These are phyloP conservation scores for Tribolium castaneum DNA, from an alignment of 1,140 invertebrate species.

Conservation along the genomic window DNA sequence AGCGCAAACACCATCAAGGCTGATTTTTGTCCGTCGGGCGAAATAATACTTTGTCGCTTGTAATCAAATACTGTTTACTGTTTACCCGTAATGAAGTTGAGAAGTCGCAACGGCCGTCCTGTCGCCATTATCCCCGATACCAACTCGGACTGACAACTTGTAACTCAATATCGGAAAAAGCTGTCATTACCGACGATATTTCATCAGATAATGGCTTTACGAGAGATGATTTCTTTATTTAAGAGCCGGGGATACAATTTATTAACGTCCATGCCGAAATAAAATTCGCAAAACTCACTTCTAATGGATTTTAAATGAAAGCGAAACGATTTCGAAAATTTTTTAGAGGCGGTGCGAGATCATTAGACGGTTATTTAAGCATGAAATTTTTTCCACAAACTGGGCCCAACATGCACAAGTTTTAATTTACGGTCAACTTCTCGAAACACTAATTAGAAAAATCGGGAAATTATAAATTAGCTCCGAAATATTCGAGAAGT, in stretches of 20 bases:
- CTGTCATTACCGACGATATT: constrained; percentile 44
- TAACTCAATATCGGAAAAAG: constrained; percentile 48
- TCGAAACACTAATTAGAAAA: constrained; percentile 48
- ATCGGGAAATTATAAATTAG: constrained; percentile 38
- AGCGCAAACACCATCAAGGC: constrained; percentile 26
- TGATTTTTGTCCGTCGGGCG: constrained; percentile 14
- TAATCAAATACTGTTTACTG: constrained; percentile 45
- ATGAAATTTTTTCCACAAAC: constrained; percentile 11
- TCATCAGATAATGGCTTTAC: constrained; percentile 41
- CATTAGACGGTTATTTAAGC: constrained; percentile 42
- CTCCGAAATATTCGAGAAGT: constrained; percentile 37
- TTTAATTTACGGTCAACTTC: constrained; percentile 52
- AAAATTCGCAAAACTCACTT: constrained; percentile 14
- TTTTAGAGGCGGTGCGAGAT: not conserved
- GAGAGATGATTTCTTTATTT: constrained; percentile 34
- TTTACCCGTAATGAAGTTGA: constrained; percentile 38
- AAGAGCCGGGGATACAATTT: constrained; percentile 21
- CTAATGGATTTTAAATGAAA: constrained; percentile 31
- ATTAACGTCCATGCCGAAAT: constrained; percentile 25
- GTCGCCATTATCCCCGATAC: constrained; percentile 32
- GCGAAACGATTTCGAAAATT: not conserved
- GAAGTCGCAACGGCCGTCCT: constrained; percentile 10
- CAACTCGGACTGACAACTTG: constrained; percentile 41
- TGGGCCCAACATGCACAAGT: constrained; percentile 42
- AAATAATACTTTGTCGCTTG: constrained; percentile 35